Conservation (phyloP, 2,797 vertebrate genomes). For the Sylvia borin region DNA sequence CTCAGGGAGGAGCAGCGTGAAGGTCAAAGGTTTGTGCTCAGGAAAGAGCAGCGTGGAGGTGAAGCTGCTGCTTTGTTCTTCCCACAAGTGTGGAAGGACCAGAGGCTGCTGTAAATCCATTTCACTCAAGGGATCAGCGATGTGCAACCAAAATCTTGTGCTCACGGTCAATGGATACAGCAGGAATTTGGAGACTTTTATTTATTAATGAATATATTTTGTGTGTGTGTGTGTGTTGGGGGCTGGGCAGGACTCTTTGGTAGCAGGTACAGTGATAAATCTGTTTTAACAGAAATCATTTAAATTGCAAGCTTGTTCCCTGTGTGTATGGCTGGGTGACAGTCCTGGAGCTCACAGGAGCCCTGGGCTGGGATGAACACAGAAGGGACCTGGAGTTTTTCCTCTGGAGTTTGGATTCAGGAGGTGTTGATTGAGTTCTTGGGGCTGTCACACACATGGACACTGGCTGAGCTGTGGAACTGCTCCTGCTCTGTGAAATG, state of each 20-base stretch:
- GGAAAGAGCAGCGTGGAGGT: background rate
- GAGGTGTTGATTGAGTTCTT: fast-evolving
- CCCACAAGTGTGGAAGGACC: background rate
- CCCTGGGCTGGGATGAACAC: background rate
- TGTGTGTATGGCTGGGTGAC: fast-evolving
- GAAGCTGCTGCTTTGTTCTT: background rate
- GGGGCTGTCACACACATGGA: background rate
- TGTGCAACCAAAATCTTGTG: background rate
- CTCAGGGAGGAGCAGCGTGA: background rate
- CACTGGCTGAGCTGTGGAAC: background rate
- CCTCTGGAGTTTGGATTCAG: fast-evolving
- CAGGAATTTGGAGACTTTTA: background rate
- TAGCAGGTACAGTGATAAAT: background rate
- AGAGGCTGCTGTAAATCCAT: background rate
- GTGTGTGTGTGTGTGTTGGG: background rate
- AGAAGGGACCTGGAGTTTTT: background rate
- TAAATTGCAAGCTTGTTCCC: background rate
- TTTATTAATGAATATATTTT: background rate
- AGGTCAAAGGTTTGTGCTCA: background rate
- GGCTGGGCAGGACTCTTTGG: background rate
- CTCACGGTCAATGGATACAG: fast-evolving
- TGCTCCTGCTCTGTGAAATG: background rate
- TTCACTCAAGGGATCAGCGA: background rate
- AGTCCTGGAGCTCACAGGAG: fast-evolving
- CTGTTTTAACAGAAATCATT: background rate